A percentile compares a stretch with the other conserved stretches of the same genome.
Evolutionary conservation across 2,113 vertebrate species (phyloP).

Genomic region (Dipodomys stephensi): DNA sequence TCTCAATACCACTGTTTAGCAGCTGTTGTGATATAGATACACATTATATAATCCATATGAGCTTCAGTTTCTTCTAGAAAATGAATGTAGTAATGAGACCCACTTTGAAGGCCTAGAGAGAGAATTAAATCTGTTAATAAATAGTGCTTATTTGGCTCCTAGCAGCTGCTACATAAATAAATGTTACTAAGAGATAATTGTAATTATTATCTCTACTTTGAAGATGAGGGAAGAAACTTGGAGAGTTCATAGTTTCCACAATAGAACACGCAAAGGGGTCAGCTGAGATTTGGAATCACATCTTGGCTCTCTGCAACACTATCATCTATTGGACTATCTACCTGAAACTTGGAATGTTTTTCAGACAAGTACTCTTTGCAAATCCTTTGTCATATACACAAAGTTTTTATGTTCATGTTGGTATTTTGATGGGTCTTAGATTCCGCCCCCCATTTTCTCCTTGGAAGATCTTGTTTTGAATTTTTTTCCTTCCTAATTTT

Average conservation of each 20-base stretch:
- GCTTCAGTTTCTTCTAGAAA: conserved; percentile 34
- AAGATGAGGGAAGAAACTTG: background rate
- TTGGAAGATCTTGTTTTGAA: background rate
- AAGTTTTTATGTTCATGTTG: background rate
- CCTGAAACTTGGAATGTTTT: too few species aligned
- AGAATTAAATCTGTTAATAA: conserved; percentile 11
- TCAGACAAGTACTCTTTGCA: background rate
- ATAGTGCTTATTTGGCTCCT: background rate
- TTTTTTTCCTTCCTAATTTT: background rate
- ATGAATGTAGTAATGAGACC: background rate
- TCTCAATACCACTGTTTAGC: background rate
- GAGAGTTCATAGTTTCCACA: background rate
- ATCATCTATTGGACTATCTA: background rate
- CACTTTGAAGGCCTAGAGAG: background rate
- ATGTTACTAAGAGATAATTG: background rate
- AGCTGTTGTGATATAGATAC: background rate
- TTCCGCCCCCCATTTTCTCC: background rate
- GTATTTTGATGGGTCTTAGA: background rate
- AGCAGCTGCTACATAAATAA: background rate
- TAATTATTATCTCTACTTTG: conserved; percentile 16
- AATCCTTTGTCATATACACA: background rate
- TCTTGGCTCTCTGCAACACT: background rate
- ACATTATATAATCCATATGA: background rate
- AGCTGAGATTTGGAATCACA: background rate
- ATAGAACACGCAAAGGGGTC: background rate